Evolutionary conservation across 2,113 vertebrate species (phyloP), one percentile per base, ranked within the genome.

Genomic region (Coryphaenoides rupestris): DNA sequence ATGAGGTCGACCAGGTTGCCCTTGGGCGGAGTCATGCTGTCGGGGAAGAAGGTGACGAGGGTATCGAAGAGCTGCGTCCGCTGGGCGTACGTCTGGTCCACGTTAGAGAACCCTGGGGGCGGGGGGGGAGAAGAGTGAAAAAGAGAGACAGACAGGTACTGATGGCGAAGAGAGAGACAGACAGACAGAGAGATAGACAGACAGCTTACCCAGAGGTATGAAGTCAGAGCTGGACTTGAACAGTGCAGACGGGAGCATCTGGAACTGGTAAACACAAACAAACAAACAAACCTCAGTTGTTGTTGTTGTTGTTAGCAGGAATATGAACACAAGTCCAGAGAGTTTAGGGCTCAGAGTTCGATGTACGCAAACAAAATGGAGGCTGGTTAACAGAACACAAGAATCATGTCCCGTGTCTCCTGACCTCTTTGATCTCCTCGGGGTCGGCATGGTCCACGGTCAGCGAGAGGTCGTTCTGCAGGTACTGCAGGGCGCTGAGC

Each of bases 1-100:
- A 98, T 98, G 83, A 99, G 96, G 88, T 99, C 97, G 1, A 99
- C 96, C 80, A 99, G 86, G 89, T 98, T 99, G 88, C 97, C 97
- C 86, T 98, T 98, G 19, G 97, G 97, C 21, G 97, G 96, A 53
- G 96, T 98, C 97, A 99, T 99, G 90, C 92, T 98, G 91, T 99
- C 97, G 0, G 97, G 97, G 81, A 99, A 99, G 91, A 99, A 98
- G 88, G 96, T 98, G 78, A 99, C 97, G 33, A 99, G 89, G 0
- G 93, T 98, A 89, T 99, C 97, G 75, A 99, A 99, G 63, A 99
- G 95, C 81, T 97, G 95, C 53, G 97, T 98, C 79, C 97, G 93
- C 86, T 98, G 97, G 73, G 95, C 95, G 1, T 98, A 98, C 0
- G 94, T 98, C 88, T 98, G 95, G 84, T 98, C 97, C 40, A 99